Base-by-base conservation (phyloP, 2,113 vertebrate genomes). In the Crocuta crocuta region DNA sequence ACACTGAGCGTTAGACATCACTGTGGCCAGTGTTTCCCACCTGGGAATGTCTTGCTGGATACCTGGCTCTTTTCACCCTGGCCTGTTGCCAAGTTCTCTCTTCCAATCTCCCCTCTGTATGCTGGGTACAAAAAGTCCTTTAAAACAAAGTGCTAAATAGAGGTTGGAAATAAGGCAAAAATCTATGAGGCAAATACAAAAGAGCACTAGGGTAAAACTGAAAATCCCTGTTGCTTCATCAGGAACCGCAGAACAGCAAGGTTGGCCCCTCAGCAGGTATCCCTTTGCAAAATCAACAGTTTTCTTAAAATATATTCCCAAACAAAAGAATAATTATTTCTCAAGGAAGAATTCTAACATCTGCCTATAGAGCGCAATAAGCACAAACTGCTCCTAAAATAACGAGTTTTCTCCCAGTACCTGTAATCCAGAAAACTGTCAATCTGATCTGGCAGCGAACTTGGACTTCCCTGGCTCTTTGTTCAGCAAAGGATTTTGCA, bases 291-390 rank as follows among this genome's bases (percentile, higher is more conserved):
- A 92, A 92, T 79, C 88, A 88, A 26, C 48, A 88, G 50, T 48
- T 35, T 88, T 84, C 70, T 94, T 94, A 88, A 94, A 78, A 87
- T 88, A 92, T 43, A 80, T 83, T 58, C 78, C 24, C 76, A 58
- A 91, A 88, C n/a, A 39, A 63, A 78, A 96, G 82, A 88, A 45
- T 61, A 33, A 39, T 65, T 91, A 28, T 94, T 35, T 61, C 50
- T 87, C 70, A 39, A 63, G 50, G 76, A 94, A 91, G 81, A 87
- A 71, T 61, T 83, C 63, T 50, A 95, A 43, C 9, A 35, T 39
- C 45, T 74, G 45, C 33, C 78, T 45, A 21, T 7, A 35, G 93
- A 85, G 31, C 39, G 35, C 31, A 73, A 28, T 86, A 74, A 16
- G 48, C 1, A 5, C 21, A 63, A 66, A 91, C 28, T 45, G 26